Base-by-base conservation (phyloP, 2,888 invertebrate species). In the Heliconius hortense region DNA sequence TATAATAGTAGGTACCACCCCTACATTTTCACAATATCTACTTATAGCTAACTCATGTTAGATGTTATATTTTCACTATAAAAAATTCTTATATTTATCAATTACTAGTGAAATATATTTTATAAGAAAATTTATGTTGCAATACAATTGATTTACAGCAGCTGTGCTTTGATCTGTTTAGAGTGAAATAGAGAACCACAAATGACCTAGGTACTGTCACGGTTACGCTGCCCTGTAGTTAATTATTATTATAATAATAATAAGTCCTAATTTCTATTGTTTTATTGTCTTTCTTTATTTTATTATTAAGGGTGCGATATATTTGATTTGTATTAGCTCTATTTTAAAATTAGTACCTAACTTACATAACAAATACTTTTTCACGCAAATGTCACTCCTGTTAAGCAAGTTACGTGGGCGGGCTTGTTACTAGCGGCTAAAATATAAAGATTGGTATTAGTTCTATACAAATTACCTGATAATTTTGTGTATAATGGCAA, bases 331-430 rank as follows among this genome's bases (percentile, higher is more conserved):
- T 67, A 68, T 84, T 85, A 83, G 82, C 81, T 81, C 74, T 82
- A 82, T 87, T 87, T 90, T 91, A 89, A 92, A 92, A 92, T 92
- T 18, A 60, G 84, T 84, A 81, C 82, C 84, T 80, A 82, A 80
- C 84, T 87, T 89, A 89, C 87, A 88, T 85, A 86, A 84, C 85
- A 82, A 82, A 83, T 81, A 84, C 82, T 81, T 70, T 62, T 68
- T 26, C 24, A n/a, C 70, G 15, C 24, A 70, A 70, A 64, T 39
- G 59, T 71, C 59, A 43, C 35, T 62, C 24, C 21, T 73, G 78
- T 78, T 79, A 80, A 82, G 76, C 80, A 79, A 71, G 79, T 81
- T 82, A 80, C n/a, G 59, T 71, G 15, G 56, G 60, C 59, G 10
- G 48, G 5, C 35, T 8, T 13, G 63, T 59, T 10, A 39, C 24